Evolutionary conservation across 2,797 vertebrate species (phyloP), one percentile per base, ranked within the genome.

Genomic region (Alosa sapidissima): DNA sequence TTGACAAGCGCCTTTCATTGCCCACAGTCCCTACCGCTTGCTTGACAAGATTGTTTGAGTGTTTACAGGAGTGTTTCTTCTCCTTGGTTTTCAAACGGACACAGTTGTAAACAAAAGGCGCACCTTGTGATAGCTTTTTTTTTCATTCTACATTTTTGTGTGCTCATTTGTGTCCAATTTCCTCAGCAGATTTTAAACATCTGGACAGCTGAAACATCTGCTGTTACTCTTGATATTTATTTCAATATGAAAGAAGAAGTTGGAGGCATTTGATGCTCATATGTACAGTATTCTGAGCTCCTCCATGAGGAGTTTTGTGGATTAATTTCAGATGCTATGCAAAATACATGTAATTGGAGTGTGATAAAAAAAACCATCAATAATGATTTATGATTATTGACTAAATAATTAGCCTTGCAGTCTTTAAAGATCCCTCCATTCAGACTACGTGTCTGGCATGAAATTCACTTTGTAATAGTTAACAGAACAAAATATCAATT

Each of bases 1-100:
- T 95, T 95, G 95, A 95, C 94, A 94, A 95, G 93, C 92, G 91
- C 93, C 93, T 95, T 95, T 95, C 94, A 95, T 94, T 91, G 92
- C 91, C 81, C 81, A 87, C 84, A 84, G 86, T 90, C 88, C 84
- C 84, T 81, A 85, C 86, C 88, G 88, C 81, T 84, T 85, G 88
- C 84, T 87, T 90, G 87, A 88, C 90, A 91, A 87, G 88, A 87
- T 82, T 68, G 86, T 90, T 91, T 88, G 91, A 89, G 89, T 89
- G 88, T 88, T 81, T 81, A 52, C 81, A 21, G 36, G 87, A 78
- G 16, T 41, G 68, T 89, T 85, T 81, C 41, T 13, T 0, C 36
- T 19, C 8, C 47, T 82, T 82, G 28, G 58, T 84, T 78, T 47
- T 78, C 14, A 78, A 13, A 78, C 41, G 2, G 54, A 78, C 52